Conservation (phyloP, 2,113 vertebrate genomes). For the Syrrhaptes paradoxus region DNA sequence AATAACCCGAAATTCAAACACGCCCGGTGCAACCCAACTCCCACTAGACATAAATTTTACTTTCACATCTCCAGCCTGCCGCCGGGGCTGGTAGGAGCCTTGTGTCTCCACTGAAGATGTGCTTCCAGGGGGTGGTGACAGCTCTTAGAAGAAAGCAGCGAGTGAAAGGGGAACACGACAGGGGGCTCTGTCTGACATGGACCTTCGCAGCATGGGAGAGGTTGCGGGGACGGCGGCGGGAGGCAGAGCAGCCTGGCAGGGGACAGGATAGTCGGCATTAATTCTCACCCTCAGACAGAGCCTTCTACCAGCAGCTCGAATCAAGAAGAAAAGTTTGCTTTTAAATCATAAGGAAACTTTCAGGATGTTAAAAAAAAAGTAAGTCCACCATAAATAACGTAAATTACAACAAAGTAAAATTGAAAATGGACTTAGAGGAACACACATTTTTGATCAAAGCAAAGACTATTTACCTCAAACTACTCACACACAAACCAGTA, state of each 20-base stretch:
- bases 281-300: constrained; percentile 51
- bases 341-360: constrained; percentile 8
- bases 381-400: neutral
- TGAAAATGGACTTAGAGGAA: neutral
- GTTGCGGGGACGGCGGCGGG: constrained; percentile 49
- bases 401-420: neutral
- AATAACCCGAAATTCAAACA: neutral
- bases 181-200: constrained; percentile 88
- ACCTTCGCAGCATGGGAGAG: constrained; percentile 81
- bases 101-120: constrained; percentile 74
- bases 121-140: constrained; percentile 81
- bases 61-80: constrained; percentile 70
- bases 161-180: constrained; percentile 79
- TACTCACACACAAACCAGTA: neutral
- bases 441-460: neutral
- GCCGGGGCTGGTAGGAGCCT: constrained; percentile 74
- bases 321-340: neutral
- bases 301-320: neutral
- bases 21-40: neutral
- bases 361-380: neutral
- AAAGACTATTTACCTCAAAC: constrained; percentile 24
- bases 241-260: constrained; percentile 37
- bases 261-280: constrained; percentile 23
- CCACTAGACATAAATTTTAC: constrained; percentile 24
- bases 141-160: constrained; percentile 78